A percentile compares a stretch with the other conserved stretches of the same genome.
Conservation (phyloP, 2,113 vertebrate species). For the Porphyrio hochstetteri region DNA sequence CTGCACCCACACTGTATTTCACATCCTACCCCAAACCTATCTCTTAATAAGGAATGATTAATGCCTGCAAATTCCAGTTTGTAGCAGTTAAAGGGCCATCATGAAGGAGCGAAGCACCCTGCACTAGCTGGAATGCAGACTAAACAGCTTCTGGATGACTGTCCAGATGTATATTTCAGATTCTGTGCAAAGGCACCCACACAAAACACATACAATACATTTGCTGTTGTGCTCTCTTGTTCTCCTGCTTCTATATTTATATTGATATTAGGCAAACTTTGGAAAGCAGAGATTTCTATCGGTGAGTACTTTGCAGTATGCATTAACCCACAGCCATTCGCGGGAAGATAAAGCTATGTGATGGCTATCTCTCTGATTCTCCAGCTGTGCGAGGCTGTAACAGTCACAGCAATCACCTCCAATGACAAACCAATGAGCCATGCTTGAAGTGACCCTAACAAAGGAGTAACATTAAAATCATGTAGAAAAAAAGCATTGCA, state of each 20-base stretch:
- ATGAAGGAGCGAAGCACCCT: neutral
- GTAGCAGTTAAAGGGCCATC: neutral
- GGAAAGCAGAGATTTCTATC: neutral
- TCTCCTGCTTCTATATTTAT: neutral
- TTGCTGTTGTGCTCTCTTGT: neutral
- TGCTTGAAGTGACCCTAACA: neutral
- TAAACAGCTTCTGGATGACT: neutral
- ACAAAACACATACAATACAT: neutral
- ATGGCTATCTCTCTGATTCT: neutral
- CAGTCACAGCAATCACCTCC: neutral
- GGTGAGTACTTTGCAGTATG: neutral
- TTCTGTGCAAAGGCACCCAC: neutral
- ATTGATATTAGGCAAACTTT: neutral
- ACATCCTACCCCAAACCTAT: neutral
- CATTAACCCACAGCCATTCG: neutral
- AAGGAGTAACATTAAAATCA: slow-evolving; percentile 1
- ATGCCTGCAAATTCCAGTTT: neutral
- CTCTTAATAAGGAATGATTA: neutral
- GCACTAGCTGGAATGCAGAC: neutral
- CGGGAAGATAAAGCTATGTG: neutral
- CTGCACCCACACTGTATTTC: neutral
- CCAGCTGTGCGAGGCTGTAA: neutral
- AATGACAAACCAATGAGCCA: neutral
- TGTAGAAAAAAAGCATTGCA: neutral
- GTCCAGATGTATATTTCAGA: neutral